These are phyloP conservation scores for Noctua comes DNA, from an alignment of 2,888 invertebrate species.

Conservation along the genomic window DNA sequence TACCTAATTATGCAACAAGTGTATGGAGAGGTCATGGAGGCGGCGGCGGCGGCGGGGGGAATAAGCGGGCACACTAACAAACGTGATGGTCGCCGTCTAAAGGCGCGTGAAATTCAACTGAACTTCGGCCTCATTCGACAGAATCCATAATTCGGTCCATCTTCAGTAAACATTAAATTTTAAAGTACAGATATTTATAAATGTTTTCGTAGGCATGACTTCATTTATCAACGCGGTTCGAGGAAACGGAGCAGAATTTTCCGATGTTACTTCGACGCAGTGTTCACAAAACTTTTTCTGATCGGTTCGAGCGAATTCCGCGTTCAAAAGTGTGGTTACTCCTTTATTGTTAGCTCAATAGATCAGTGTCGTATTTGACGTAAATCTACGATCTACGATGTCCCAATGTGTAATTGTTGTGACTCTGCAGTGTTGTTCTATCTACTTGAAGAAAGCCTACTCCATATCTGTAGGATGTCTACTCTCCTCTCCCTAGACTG, in stretches of 20 bases:
- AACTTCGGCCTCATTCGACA: background rate
- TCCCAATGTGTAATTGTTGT: slow-evolving; percentile 34
- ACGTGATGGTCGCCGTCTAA: background rate
- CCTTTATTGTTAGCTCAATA: slow-evolving; percentile 34
- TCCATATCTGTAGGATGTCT: slow-evolving; percentile 39
- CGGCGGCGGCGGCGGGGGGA: background rate
- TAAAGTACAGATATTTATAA: slow-evolving; percentile 16
- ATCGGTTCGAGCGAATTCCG: background rate
- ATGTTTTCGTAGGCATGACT: slow-evolving; percentile 5
- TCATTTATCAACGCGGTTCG: background rate
- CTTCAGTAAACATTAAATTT: slow-evolving; percentile 4
- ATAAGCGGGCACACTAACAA: background rate
- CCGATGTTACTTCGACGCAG: background rate
- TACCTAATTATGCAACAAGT: background rate
- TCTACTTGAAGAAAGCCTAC: slow-evolving; percentile 15
- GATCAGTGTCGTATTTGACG: slow-evolving; percentile 20
- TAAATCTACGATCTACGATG: slow-evolving; percentile 20
- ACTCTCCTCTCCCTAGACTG: slow-evolving; percentile 44
- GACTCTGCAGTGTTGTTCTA: slow-evolving; percentile 14
- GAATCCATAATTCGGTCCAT: background rate
- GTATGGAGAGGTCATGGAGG: background rate
- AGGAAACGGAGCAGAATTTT: background rate
- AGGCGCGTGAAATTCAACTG: background rate
- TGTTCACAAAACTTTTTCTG: background rate
- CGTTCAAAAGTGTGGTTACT: background rate